These are phyloP conservation scores for Lasioglossum zephyrum DNA, from an alignment of 2,888 invertebrate species.

Conservation along the genomic window DNA sequence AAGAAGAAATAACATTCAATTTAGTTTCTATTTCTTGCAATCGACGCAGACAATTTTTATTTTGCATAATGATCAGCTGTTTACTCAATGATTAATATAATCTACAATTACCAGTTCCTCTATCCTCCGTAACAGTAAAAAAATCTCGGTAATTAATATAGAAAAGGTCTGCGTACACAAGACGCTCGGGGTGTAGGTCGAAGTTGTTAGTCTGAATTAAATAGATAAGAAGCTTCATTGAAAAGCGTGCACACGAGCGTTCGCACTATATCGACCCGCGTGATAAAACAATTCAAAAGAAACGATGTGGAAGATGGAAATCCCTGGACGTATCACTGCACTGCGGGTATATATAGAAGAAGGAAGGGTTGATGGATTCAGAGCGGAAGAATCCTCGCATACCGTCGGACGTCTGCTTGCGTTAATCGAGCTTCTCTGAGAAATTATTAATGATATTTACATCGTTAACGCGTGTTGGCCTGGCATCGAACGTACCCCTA, in stretches of 20 bases:
- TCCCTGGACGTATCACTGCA: conserved; percentile 60
- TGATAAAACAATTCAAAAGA: conserved; percentile 56
- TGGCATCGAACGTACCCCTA: conserved; percentile 11
- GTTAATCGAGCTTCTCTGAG: conserved; percentile 24
- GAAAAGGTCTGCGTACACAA: too few relatives aligned
- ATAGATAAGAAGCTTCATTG: conserved; percentile 18
- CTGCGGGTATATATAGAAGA: conserved; percentile 51
- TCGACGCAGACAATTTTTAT: too few relatives aligned
- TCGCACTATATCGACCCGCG: conserved; percentile 37
- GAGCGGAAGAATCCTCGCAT: conserved; percentile 54
- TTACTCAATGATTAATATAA: too few relatives aligned
- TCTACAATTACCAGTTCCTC: too few relatives aligned
- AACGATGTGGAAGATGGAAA: conserved; percentile 53
- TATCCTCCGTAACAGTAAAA: too few relatives aligned
- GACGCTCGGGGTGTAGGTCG: too few relatives aligned
- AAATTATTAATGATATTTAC: conserved; percentile 42
- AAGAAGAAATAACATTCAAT: too few relatives aligned
- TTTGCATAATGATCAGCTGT: too few relatives aligned
- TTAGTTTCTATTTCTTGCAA: too few relatives aligned
- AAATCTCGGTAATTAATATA: too few relatives aligned
- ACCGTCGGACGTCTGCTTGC: neutral
- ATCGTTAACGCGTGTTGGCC: neutral
- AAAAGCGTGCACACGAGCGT: conserved; percentile 13
- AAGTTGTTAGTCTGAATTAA: conserved; percentile 8
- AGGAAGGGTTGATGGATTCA: conserved; percentile 50